Percentiles rank a stretch among this genome's conserved stretches.
Conservation (phyloP, 1,140 invertebrate genomes). For the Hyles vespertilio region DNA sequence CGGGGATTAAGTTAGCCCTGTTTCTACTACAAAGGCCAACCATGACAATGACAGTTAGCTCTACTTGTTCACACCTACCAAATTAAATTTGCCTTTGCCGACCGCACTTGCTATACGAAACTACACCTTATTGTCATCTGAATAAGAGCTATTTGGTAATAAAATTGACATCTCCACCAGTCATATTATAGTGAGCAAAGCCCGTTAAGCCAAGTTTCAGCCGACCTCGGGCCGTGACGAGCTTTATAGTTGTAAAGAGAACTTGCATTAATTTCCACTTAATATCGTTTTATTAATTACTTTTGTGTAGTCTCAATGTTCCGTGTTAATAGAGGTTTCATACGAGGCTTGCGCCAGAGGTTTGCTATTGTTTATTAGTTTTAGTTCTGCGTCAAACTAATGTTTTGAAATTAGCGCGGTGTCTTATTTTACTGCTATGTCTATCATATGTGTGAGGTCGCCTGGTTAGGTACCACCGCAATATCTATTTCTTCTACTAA, state of each 20-base stretch:
- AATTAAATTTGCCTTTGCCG: constrained; percentile 5
- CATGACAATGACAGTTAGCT: constrained; percentile 39
- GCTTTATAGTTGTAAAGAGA: constrained; percentile 32
- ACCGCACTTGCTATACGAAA: not conserved
- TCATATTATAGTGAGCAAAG: constrained; percentile 6
- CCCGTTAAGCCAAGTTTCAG: constrained; percentile 32
- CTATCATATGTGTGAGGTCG: too few species aligned
- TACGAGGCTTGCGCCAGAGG: constrained; percentile 1
- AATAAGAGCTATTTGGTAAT: not conserved
- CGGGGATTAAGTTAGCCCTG: constrained; percentile 31
- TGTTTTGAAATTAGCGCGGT: too few species aligned
- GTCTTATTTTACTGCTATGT: too few species aligned
- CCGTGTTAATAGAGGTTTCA: constrained; percentile 22
- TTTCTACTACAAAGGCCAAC: constrained; percentile 29
- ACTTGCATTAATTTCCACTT: constrained; percentile 36
- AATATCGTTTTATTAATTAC: constrained; percentile 33
- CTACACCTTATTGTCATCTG: too few species aligned
- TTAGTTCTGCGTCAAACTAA: too few species aligned
- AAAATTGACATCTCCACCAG: not conserved
- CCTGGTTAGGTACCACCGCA: too few species aligned
- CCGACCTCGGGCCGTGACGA: constrained; percentile 28
- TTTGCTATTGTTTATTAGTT: too few species aligned
- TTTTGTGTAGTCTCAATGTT: constrained; percentile 9
- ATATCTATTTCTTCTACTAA: too few species aligned
- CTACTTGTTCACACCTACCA: constrained; percentile 30